Conservation (phyloP, 2,888 invertebrate species). For the Pollenia griseotomentosa region DNA sequence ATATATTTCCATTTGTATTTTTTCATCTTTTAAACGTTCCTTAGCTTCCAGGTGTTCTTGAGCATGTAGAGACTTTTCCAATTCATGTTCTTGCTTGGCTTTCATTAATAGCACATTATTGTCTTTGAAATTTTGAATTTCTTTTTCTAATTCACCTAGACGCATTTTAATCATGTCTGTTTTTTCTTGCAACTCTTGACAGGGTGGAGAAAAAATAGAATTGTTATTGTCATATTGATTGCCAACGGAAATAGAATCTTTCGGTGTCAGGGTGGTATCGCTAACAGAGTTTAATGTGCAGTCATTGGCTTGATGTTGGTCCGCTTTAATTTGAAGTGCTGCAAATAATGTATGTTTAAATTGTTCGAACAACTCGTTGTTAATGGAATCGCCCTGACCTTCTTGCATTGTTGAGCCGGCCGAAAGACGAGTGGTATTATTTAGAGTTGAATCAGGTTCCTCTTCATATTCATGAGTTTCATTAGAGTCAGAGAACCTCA, state of each 20-base stretch:
- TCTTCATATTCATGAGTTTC: constrained; percentile 79
- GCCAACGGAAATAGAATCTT: constrained; percentile 20
- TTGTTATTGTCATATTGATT: neutral
- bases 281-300: constrained; percentile 15
- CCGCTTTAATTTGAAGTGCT: constrained; percentile 77
- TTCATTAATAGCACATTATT: constrained; percentile 85
- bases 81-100: constrained; percentile 87
- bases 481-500: constrained; percentile 79
- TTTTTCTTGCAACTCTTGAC: constrained; percentile 77
- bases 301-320: constrained; percentile 59
- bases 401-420: neutral
- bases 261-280: constrained; percentile 57
- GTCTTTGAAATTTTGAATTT: constrained; percentile 86
- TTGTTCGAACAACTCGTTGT: constrained; percentile 78
- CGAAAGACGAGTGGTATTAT: constrained; percentile 42
- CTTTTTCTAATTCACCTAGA: constrained; percentile 88
- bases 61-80: constrained; percentile 87
- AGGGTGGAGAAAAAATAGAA: neutral
- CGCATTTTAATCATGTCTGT: constrained; percentile 84
- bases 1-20: constrained; percentile 87
- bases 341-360: constrained; percentile 79
- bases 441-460: constrained; percentile 35
- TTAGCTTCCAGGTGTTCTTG: constrained; percentile 87
- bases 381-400: constrained; percentile 47
- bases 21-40: constrained; percentile 88